Evolutionary conservation across 2,797 vertebrate genomes (phyloP).

Genomic region (Scarus forsteni): DNA sequence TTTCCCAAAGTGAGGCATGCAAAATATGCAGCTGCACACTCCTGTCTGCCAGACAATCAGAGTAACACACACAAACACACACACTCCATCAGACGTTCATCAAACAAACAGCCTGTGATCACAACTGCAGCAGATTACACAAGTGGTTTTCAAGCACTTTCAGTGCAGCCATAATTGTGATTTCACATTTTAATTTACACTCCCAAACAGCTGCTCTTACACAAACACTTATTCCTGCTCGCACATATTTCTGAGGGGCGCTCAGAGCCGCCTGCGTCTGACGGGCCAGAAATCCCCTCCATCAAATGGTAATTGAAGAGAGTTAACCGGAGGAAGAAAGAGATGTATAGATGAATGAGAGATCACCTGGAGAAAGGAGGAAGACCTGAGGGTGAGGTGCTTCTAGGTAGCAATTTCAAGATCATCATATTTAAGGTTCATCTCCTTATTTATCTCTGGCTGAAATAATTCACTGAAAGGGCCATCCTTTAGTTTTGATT

Average conservation of each 20-base stretch:
- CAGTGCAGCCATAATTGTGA: constrained; percentile 46
- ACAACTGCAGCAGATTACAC: constrained; percentile 38
- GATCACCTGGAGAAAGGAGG: constrained; percentile 22
- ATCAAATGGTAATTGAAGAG: constrained; percentile 72
- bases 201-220: constrained; percentile 54
- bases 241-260: constrained; percentile 43
- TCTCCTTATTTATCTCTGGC: background rate
- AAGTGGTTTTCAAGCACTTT: constrained; percentile 40
- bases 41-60: constrained; percentile 9
- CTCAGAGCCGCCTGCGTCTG: constrained; percentile 57
- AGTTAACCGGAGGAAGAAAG: constrained; percentile 37
- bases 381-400: constrained; percentile 16
- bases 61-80: constrained; percentile 10
- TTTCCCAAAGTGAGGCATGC: constrained; percentile 52
- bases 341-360: constrained; percentile 49
- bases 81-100: constrained; percentile 21
- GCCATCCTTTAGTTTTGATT: background rate
- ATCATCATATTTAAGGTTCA: background rate
- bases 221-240: constrained; percentile 26
- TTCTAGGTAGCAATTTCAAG: constrained; percentile 7
- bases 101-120: constrained; percentile 41
- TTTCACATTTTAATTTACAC: constrained; percentile 52
- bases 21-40: constrained; percentile 49
- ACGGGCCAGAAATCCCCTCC: constrained; percentile 76
- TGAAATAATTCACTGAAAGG: background rate